phyloP scores from a whole-genome alignment of 2,113 vertebrate genomes.

The Paramisgurnus dabryanus region DNA sequence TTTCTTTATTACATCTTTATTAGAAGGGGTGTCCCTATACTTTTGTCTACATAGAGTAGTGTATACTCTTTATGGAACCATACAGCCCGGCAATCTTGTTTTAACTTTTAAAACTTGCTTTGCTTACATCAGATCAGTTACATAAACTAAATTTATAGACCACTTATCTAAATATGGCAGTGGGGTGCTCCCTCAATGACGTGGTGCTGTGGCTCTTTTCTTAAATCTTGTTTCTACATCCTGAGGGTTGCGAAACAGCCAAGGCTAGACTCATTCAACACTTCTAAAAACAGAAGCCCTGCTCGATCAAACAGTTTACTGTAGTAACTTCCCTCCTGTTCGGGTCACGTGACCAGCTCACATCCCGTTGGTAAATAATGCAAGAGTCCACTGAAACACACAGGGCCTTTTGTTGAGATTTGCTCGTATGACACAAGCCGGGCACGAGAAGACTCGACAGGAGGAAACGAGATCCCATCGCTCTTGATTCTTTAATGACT shows the following conservation, averaged over 20 bases:
- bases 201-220: not conserved
- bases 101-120: too few species aligned
- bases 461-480: slow-evolving; percentile 62
- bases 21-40: too few species aligned
- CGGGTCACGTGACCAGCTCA: slow-evolving; percentile 53
- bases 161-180: too few species aligned
- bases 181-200: too few species aligned
- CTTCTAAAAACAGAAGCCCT: slow-evolving; percentile 65
- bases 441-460: slow-evolving; percentile 56
- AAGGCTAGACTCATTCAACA: slow-evolving; percentile 52
- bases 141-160: too few species aligned
- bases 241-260: slow-evolving; percentile 9
- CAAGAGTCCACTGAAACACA: slow-evolving; percentile 59
- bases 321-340: slow-evolving; percentile 57
- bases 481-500: slow-evolving; percentile 60
- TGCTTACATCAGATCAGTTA: too few species aligned
- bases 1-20: too few species aligned
- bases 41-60: too few species aligned
- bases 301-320: slow-evolving; percentile 35
- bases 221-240: not conserved
- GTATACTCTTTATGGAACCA: too few species aligned
- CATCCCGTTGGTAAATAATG: slow-evolving; percentile 66
- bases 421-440: slow-evolving; percentile 61
- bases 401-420: slow-evolving; percentile 59
- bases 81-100: too few species aligned